Evolutionary conservation across 1,140 invertebrate species (phyloP).

Genomic region (Condylostylus longicornis): DNA sequence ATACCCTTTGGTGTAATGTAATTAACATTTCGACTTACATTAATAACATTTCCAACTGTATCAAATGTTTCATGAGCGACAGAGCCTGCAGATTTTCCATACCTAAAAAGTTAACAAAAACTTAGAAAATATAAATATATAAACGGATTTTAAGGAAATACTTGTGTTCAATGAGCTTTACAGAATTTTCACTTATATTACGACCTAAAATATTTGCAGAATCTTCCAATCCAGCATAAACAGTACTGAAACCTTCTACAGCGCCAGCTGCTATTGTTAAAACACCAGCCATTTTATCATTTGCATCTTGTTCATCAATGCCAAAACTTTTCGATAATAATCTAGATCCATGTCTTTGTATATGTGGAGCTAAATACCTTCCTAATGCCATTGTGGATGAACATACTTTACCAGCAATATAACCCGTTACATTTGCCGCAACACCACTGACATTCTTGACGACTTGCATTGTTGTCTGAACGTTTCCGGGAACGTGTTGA

Average conservation of each 20-base stretch:
- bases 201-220: constrained; percentile 46
- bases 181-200: constrained; percentile 51
- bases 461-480: constrained; percentile 42
- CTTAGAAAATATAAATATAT: constrained; percentile 1
- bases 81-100: constrained; percentile 42
- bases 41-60: constrained; percentile 46
- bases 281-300: constrained; percentile 41
- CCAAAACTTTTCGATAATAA: constrained; percentile 39
- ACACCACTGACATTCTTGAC: constrained; percentile 44
- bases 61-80: constrained; percentile 43
- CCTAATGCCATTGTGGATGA: constrained; percentile 45
- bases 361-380: constrained; percentile 45
- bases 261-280: constrained; percentile 51
- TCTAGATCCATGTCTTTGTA: constrained; percentile 44
- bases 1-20: constrained; percentile 46
- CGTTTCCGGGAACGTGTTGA: constrained; percentile 32
- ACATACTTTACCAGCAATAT: constrained; percentile 46
- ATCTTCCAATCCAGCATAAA: constrained; percentile 49
- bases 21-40: constrained; percentile 42
- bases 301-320: constrained; percentile 37
- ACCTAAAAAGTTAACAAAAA: constrained; percentile 32
- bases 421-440: constrained; percentile 45
- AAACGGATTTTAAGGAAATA: constrained; percentile 20
- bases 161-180: constrained; percentile 53
- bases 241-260: constrained; percentile 48